Percentiles rank a stretch among this genome's conserved stretches.
Conservation (phyloP, 2,888 invertebrate genomes). For the Siphlonurus alternatus region DNA sequence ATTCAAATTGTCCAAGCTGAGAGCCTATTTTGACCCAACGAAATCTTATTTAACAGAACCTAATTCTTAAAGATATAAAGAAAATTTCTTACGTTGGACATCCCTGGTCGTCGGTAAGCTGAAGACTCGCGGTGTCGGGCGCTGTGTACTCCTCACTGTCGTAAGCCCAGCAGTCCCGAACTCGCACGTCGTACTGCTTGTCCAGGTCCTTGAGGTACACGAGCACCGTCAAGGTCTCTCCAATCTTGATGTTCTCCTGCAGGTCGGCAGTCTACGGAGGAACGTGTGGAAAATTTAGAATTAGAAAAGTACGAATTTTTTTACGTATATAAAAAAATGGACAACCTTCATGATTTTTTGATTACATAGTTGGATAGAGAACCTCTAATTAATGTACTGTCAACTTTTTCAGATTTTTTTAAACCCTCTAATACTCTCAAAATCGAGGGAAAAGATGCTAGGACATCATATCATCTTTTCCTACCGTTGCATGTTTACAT, state of each 20-base stretch:
- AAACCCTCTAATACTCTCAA: too few species aligned
- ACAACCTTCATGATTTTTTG: not conserved
- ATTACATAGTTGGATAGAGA: not conserved
- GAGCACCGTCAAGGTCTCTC: constrained; percentile 48
- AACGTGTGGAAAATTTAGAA: too few species aligned
- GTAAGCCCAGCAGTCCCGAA: constrained; percentile 57
- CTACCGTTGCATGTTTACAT: too few species aligned
- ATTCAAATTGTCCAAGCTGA: too few species aligned
- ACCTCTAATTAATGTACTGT: too few species aligned
- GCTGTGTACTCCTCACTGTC: constrained; percentile 43
- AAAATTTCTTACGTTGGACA: constrained; percentile 50
- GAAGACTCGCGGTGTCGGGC: constrained; percentile 38
- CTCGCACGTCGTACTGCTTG: constrained; percentile 44
- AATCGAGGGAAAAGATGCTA: too few species aligned
- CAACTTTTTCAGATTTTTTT: too few species aligned
- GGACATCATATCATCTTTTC: too few species aligned
- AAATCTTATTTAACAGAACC: too few species aligned
- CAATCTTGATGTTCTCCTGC: constrained; percentile 44
- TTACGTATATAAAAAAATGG: too few species aligned
- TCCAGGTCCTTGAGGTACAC: constrained; percentile 48
- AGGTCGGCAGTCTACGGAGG: constrained; percentile 36
- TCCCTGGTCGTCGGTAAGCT: constrained; percentile 46
- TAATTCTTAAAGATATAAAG: too few species aligned
- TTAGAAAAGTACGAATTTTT: not conserved
- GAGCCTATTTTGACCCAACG: too few species aligned